These are phyloP conservation scores for Morpho helenor DNA, from an alignment of 2,888 invertebrate genomes.

Conservation along the genomic window DNA sequence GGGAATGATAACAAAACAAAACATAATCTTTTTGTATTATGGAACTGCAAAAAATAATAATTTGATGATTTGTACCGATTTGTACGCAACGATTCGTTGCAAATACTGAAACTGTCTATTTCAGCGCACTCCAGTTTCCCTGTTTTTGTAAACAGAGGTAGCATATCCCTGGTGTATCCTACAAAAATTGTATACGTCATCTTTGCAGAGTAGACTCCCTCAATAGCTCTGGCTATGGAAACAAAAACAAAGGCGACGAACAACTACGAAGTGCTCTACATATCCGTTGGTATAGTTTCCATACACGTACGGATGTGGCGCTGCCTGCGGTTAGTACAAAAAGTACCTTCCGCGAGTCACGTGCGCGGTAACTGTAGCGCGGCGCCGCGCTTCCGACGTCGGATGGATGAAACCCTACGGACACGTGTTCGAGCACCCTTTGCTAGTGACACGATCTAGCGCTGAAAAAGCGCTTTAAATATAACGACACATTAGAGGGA, in stretches of 20 bases:
- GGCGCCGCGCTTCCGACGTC: conserved; percentile 48
- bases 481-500: too few species aligned
- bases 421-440: conserved; percentile 35
- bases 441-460: conserved; percentile 18
- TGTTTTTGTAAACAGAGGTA: too few species aligned
- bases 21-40: too few species aligned
- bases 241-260: conserved; percentile 9
- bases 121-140: too few species aligned
- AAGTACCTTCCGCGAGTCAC: conserved; percentile 55
- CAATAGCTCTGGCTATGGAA: neutral
- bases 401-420: conserved; percentile 55
- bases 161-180: too few species aligned
- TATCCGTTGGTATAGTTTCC: conserved; percentile 32
- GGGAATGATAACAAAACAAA: too few species aligned
- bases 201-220: too few species aligned
- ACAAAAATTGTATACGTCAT: too few species aligned
- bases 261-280: conserved; percentile 4
- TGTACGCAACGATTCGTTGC: too few species aligned
- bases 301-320: conserved; percentile 30
- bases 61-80: too few species aligned
- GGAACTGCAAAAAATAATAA: too few species aligned
- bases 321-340: conserved; percentile 35
- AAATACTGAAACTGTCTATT: too few species aligned
- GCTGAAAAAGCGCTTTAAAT: conserved; percentile 6
- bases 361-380: conserved; percentile 57